phyloP scores from a whole-genome alignment of 2,797 vertebrate species.

The Merluccius polli region DNA sequence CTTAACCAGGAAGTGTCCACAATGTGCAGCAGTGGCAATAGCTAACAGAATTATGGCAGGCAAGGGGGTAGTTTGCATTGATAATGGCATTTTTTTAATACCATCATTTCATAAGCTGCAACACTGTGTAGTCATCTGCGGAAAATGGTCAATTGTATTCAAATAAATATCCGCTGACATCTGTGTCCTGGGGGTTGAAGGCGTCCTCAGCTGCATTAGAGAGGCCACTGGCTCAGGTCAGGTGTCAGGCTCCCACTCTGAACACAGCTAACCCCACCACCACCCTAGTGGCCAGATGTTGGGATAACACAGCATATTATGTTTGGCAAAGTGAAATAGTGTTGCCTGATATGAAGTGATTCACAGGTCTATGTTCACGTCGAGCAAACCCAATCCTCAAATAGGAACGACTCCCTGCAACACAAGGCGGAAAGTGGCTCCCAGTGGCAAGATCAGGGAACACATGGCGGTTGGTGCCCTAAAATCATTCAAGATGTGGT shows the following conservation, averaged over 20 bases:
- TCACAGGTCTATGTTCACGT: not conserved
- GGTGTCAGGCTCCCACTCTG: not conserved
- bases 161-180: not conserved
- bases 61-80: not conserved
- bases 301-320: not conserved
- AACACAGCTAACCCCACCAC: not conserved
- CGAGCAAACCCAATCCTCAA: not conserved
- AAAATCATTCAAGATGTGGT: not conserved
- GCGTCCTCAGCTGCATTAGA: not conserved
- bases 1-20: not conserved
- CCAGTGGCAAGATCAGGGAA: not conserved
- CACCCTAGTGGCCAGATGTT: not conserved
- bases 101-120: not conserved
- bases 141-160: not conserved
- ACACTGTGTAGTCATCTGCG: not conserved
- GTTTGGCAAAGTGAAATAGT: not conserved
- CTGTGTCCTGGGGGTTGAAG: not conserved
- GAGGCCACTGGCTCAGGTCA: not conserved
- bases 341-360: too few species aligned
- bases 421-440: not conserved
- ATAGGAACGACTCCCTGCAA: not conserved
- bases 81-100: not conserved
- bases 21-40: conserved; percentile 11
- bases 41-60: conserved; percentile 7
- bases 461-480: too few species aligned